Evolutionary conservation across 2,888 invertebrate species (phyloP), one percentile per base, ranked within the genome.

Genomic region (Drosophila maculinotata): DNA sequence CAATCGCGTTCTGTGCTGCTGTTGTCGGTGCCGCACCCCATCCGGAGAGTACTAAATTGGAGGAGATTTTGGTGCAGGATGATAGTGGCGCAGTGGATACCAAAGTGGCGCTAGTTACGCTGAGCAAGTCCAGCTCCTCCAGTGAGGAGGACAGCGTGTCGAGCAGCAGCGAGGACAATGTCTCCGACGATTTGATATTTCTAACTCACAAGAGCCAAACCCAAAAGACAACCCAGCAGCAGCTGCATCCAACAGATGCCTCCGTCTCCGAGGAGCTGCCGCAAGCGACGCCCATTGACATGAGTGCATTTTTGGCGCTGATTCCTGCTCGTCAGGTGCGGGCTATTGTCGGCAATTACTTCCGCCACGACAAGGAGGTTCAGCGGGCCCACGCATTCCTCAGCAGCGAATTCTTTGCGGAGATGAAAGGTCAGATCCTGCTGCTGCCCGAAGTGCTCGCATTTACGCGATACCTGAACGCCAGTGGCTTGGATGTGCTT

Each of bases 401-500:
- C 28, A 74, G 78, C 52, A 87, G 89, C 49, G 74, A 71, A 14
- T 78, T 89, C 31, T 90, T 90, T 54, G 54, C 68, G 28, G 64
- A 76, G 30, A 64, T 91, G 47, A 81, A 84, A 52, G 79, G 88
- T 44, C 79, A 82, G 9, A 84, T 90, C 14, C 56, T 90, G 25
- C 79, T 76, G 15, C 69, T 89, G 51, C 86, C 89, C 35, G 91
- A 91, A 79, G 86, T 91, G 63, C 65, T 74, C 49, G 79, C 84
- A 15, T 89, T 91, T 59, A 73, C 90, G 26, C 77, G 79, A 48
- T 91, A 90, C 74, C 79, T 91, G 58, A 89, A 90, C 68, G 79
- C 76, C 60, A 89, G 85, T 44, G 91, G 91, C 8, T 64, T 91
- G 54, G 90, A 91, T 85, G 81, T 91, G 28, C 48, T 91, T 1